These are phyloP conservation scores for Sthenelais limicola DNA, from an alignment of 2,888 invertebrate genomes.

Conservation along the genomic window DNA sequence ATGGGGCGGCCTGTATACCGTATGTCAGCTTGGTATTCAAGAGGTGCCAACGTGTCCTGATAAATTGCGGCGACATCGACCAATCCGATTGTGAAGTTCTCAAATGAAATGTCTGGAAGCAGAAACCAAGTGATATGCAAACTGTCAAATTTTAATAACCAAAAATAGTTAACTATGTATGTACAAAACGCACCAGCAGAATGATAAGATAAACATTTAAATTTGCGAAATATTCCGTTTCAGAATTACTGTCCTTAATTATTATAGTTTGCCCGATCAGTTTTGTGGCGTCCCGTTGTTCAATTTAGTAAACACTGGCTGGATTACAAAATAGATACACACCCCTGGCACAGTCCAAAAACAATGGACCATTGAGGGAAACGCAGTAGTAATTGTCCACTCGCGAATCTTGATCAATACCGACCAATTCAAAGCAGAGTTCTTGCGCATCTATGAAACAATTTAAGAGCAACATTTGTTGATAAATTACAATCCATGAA, in stretches of 20 bases:
- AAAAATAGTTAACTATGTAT: not conserved
- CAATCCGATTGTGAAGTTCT: not conserved
- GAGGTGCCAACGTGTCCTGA: conserved; percentile 4
- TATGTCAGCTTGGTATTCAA: not conserved
- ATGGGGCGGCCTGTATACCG: not conserved
- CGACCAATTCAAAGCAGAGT: too few species aligned
- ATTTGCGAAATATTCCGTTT: not conserved
- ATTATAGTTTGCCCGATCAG: too few species aligned
- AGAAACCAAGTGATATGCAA: not conserved
- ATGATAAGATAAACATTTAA: not conserved
- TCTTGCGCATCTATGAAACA: too few species aligned
- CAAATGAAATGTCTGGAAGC: conserved; percentile 9
- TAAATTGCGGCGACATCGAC: conserved; percentile 5
- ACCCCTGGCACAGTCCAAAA: conserved; percentile 22
- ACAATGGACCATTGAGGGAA: not conserved
- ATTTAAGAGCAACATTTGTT: too few species aligned
- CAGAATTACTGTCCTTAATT: too few species aligned
- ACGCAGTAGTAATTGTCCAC: conserved; percentile 11
- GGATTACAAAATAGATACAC: not conserved
- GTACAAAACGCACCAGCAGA: too few species aligned
- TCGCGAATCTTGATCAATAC: too few species aligned
- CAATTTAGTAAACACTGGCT: not conserved
- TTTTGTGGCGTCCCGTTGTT: too few species aligned
- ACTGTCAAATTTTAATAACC: not conserved
- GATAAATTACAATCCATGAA: too few species aligned